phyloP scores from a whole-genome alignment of 2,888 invertebrate species.

The Drosophila fungiperda region DNA sequence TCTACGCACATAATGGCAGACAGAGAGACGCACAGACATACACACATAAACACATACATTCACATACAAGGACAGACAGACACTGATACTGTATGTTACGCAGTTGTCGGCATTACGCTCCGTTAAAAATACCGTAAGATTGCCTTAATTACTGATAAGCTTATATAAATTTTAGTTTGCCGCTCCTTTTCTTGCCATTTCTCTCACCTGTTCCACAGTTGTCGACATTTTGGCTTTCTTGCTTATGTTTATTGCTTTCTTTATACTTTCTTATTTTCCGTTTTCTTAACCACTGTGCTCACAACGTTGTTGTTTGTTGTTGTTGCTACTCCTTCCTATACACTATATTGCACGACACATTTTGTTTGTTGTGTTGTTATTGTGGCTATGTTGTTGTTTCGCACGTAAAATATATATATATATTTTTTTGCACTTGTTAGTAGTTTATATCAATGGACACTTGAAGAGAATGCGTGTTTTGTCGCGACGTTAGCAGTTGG shows the following conservation, averaged over 20 bases:
- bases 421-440: slow-evolving; percentile 39
- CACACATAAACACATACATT: slow-evolving; percentile 45
- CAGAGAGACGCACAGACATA: slow-evolving; percentile 29
- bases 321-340: slow-evolving; percentile 13
- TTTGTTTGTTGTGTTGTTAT: slow-evolving; percentile 37
- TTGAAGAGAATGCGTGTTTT: slow-evolving; percentile 49
- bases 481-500: slow-evolving; percentile 56
- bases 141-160: slow-evolving; percentile 62
- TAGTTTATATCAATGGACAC: slow-evolving; percentile 45
- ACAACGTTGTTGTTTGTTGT: slow-evolving; percentile 44
- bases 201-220: slow-evolving; percentile 74
- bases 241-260: slow-evolving; percentile 25
- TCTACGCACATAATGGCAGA: slow-evolving; percentile 42
- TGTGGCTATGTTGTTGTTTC: slow-evolving; percentile 33
- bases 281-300: slow-evolving; percentile 33
- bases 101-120: slow-evolving; percentile 61
- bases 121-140: slow-evolving; percentile 62
- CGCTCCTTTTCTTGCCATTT: slow-evolving; percentile 21
- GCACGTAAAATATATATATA: slow-evolving; percentile 33
- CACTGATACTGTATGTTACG: slow-evolving; percentile 76
- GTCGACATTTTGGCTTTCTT: slow-evolving; percentile 70
- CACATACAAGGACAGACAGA: slow-evolving; percentile 34
- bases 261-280: slow-evolving; percentile 27
- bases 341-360: slow-evolving; percentile 56
- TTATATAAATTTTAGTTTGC: slow-evolving; percentile 48